Conservation (phyloP, 1,140 invertebrate species). For the Meteorus sp. region DNA sequence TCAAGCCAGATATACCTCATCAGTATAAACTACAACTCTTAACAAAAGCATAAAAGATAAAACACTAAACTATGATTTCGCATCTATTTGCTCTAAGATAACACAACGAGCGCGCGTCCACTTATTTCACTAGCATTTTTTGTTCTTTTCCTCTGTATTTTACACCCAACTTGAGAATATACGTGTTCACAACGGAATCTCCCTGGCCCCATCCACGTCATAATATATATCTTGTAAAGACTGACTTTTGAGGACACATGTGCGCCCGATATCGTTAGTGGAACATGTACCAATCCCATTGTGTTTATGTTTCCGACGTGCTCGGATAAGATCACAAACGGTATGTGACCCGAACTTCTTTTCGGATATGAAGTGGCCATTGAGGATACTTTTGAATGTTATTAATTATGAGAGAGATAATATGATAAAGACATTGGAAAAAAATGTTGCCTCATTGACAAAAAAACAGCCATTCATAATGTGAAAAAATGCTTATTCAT, state of each 20-base stretch:
- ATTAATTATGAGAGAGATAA: no score
- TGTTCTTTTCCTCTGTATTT: slow-evolving; percentile 27
- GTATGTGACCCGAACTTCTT: slow-evolving; percentile 1
- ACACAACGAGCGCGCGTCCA: not conserved
- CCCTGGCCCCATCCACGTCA: not conserved
- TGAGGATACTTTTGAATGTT: no score
- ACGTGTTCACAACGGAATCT: slow-evolving; percentile 23
- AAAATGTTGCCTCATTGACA: no score
- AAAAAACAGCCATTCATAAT: no score
- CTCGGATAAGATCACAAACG: slow-evolving; percentile 23
- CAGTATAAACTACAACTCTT: not conserved
- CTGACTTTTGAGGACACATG: slow-evolving; percentile 1
- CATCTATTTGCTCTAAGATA: slow-evolving; percentile 7
- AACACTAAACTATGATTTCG: no score
- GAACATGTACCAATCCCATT: slow-evolving; percentile 20
- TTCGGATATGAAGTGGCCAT: slow-evolving; percentile 20
- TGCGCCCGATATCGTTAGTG: slow-evolving; percentile 2
- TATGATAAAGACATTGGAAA: no score
- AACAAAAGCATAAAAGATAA: slow-evolving; percentile 13
- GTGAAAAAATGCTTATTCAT: no score
- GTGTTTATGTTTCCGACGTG: slow-evolving; percentile 27
- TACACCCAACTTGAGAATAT: slow-evolving; percentile 26
- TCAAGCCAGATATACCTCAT: no score
- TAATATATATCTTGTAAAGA: slow-evolving; percentile 1
- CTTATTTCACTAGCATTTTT: not conserved